Percentiles rank a stretch among this genome's conserved stretches.
Evolutionary conservation across 2,113 vertebrate genomes (phyloP).

Genomic region (Haemorhous mexicanus): DNA sequence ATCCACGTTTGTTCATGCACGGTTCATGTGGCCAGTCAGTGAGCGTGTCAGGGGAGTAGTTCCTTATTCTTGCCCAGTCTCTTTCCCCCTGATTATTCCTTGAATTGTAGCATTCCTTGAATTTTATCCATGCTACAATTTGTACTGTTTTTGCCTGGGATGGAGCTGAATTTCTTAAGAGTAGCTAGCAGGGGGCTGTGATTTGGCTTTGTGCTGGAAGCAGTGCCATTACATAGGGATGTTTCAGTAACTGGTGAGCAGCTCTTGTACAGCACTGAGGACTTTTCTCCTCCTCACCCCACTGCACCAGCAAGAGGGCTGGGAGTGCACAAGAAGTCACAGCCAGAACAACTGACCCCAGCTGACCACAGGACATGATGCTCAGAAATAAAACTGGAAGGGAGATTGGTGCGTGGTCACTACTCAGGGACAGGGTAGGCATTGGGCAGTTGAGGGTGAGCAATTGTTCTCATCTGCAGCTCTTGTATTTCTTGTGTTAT

Average conservation of each 20-base stretch:
- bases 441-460: accelerated
- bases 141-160: neutral
- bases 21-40: neutral
- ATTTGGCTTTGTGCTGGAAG: neutral
- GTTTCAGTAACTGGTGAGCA: neutral
- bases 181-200: neutral
- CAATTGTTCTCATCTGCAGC: neutral
- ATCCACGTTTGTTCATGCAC: accelerated
- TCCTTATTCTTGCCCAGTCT: neutral
- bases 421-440: neutral
- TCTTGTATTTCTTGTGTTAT: neutral
- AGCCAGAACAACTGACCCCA: neutral
- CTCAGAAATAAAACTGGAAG: neutral
- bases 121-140: neutral
- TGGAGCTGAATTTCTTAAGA: neutral
- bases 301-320: neutral
- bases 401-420: accelerated
- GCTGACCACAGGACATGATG: accelerated
- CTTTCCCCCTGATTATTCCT: neutral
- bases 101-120: neutral
- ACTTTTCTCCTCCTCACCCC: neutral
- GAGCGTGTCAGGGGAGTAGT: neutral
- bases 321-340: neutral
- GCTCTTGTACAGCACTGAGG: neutral
- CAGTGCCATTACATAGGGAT: too few relatives aligned